Percentiles rank a stretch among this genome's conserved stretches.
Evolutionary conservation across 2,113 vertebrate genomes (phyloP).

Genomic region (Menidia beryllina): DNA sequence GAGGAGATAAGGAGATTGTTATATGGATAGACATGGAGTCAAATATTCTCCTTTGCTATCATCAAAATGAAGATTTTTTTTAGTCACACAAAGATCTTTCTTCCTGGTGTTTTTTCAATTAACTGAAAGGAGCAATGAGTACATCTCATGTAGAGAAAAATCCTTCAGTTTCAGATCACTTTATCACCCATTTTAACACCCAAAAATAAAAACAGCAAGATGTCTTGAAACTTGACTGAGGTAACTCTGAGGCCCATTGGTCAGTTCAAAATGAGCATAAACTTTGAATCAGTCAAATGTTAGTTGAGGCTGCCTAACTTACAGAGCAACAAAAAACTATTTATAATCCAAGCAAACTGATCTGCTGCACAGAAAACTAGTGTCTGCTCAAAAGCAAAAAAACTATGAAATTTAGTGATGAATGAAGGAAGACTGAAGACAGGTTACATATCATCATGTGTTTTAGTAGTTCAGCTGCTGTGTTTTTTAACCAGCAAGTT

Average conservation of each 20-base stretch:
- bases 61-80: not conserved
- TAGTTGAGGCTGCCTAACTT: too few relatives aligned
- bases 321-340: not conserved
- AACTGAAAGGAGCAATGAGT: not conserved
- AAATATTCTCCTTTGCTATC: not conserved
- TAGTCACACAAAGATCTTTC: not conserved
- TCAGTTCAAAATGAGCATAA: not conserved
- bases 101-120: not conserved
- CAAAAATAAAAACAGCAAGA: not conserved
- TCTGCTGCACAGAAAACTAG: too few relatives aligned
- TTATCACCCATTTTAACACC: not conserved
- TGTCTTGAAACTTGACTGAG: too few relatives aligned
- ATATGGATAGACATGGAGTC: slow-evolving; percentile 6
- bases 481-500: too few relatives aligned
- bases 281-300: too few relatives aligned
- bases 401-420: too few relatives aligned
- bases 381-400: too few relatives aligned
- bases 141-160: slow-evolving; percentile 3
- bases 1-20: slow-evolving; percentile 19
- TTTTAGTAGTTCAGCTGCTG: too few relatives aligned
- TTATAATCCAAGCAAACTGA: not conserved
- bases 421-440: too few relatives aligned
- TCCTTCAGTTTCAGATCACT: not conserved
- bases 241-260: too few relatives aligned
- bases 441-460: too few relatives aligned